Evolutionary conservation across 2,888 invertebrate species (phyloP).

Genomic region (Eupithecia subumbrata): DNA sequence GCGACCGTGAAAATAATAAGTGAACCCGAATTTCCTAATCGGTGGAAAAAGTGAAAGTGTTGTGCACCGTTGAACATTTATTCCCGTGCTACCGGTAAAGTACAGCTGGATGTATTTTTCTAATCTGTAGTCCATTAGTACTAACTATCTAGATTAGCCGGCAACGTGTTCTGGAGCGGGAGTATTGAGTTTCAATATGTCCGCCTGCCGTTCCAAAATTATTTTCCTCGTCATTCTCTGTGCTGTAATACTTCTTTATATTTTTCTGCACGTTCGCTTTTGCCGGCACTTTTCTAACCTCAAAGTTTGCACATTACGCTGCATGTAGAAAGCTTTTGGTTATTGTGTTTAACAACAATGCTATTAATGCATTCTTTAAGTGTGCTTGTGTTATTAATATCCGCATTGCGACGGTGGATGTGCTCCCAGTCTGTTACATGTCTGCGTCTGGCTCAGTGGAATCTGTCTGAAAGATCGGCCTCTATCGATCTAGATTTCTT

Average conservation of each 20-base stretch:
- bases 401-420: constrained; percentile 43
- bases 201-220: constrained; percentile 75
- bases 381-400: constrained; percentile 32
- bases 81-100: constrained; percentile 75
- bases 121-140: constrained; percentile 52
- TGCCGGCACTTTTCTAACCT: constrained; percentile 70
- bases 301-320: constrained; percentile 48
- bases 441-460: constrained; percentile 31
- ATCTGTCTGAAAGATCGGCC: constrained; percentile 16
- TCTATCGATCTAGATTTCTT: constrained; percentile 34
- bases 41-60: constrained; percentile 74
- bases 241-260: constrained; percentile 49
- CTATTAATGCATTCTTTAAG: constrained; percentile 32
- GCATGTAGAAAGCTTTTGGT: constrained; percentile 21
- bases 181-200: constrained; percentile 80
- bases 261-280: constrained; percentile 53
- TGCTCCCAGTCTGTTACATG: constrained; percentile 24
- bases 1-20: constrained; percentile 61
- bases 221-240: constrained; percentile 63
- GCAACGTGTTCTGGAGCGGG: constrained; percentile 64
- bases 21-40: constrained; percentile 62
- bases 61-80: constrained; percentile 67
- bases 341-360: constrained; percentile 45
- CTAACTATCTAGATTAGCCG: constrained; percentile 56
- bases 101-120: constrained; percentile 53